phyloP scores from a whole-genome alignment of 2,797 vertebrate genomes.

The Hydrolagus colliei region DNA sequence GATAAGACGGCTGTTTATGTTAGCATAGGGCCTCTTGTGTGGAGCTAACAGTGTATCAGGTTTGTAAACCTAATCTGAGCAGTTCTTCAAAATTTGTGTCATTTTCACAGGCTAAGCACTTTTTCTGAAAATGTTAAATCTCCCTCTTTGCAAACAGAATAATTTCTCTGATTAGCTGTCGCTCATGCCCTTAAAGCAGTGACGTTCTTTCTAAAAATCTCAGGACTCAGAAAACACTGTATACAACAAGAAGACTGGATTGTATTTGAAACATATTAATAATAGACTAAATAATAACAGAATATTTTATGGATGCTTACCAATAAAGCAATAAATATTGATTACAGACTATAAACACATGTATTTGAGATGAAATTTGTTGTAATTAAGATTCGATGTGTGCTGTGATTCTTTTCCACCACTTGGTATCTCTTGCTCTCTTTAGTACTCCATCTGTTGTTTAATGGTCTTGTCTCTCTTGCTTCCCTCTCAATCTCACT shows the following conservation, averaged over 20 bases:
- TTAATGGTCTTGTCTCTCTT: background rate
- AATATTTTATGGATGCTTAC: too few species aligned
- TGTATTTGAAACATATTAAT: too few species aligned
- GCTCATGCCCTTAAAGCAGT: too few species aligned
- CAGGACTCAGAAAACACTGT: too few species aligned
- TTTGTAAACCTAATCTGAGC: background rate
- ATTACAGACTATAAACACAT: too few species aligned
- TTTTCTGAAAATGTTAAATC: background rate
- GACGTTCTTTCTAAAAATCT: too few species aligned
- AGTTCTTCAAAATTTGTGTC: background rate
- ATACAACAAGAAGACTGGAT: too few species aligned
- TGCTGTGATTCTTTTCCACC: background rate
- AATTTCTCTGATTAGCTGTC: background rate
- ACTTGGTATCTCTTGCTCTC: background rate
- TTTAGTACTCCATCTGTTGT: background rate
- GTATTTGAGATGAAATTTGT: too few species aligned
- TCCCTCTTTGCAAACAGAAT: background rate
- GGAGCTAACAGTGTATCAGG: background rate
- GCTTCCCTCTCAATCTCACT: background rate
- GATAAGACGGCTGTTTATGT: background rate
- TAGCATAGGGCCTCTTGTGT: background rate
- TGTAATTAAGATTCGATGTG: too few species aligned
- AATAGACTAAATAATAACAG: too few species aligned
- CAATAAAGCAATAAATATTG: too few species aligned
- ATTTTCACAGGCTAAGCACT: background rate